Evolutionary conservation across 2,113 vertebrate genomes (phyloP), one percentile per base, ranked within the genome.

Genomic region (Cygnus buccinator): DNA sequence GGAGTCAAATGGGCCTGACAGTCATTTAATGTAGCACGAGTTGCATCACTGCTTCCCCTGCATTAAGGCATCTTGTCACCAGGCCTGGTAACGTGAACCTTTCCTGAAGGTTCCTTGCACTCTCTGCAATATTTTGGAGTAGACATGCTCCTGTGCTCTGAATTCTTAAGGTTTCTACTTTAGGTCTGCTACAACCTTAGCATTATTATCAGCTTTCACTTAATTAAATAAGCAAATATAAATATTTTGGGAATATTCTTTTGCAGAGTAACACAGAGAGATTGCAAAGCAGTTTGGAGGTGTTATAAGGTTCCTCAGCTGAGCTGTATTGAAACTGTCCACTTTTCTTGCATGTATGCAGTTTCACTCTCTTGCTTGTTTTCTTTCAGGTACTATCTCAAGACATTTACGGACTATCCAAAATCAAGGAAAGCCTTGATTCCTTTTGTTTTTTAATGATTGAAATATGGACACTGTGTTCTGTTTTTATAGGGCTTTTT

Each of bases 351-450:
- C 39, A 23, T 21, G 19, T 54, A 59, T 65, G 8, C 55, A 77
- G 48, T 79, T 95, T 91, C 87, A 95, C 84, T 85, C 17, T 92
- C 89, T 94, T 65, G 57, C 89, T 95, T 97, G 50, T 95, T 97
- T 85, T 98, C 84, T 97, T 98, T 79, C 97, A 99, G 99, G 96
- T 99, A 98, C 97, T 99, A 99, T 95, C 95, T 97, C 90, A 98
- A 98, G 96, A 98, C 97, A 46, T 99, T 99, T 96, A 97, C 98
- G 95, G 98, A 99, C 91, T 99, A 99, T 89, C 99, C 99, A 84
- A 99, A 97, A 97, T 98, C 98, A 97, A 98, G 99, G 97, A 99
- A 98, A 98, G 98, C 98, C 78, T 96, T 99, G 87, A 98, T 99
- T 97, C 99, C 99, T 88, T 99, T 99, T 87, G 95, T 99, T 96